Conservation (phyloP, 2,888 invertebrate genomes). For the Plebejus argus region DNA sequence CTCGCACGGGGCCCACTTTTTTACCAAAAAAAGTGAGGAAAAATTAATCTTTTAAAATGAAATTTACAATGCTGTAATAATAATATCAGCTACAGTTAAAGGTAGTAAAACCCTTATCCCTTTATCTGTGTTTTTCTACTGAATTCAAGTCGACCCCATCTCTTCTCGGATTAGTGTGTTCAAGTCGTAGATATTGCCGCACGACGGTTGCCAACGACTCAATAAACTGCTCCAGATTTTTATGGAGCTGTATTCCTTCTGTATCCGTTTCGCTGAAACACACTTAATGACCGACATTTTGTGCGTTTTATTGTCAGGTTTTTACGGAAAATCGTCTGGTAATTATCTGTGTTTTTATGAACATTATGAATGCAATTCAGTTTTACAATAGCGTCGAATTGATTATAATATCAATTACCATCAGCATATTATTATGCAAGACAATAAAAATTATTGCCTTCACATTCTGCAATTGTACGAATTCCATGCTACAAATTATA, state of each 20-base stretch:
- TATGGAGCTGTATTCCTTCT: slow-evolving; percentile 77
- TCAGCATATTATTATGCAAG: not conserved
- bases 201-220: slow-evolving; percentile 73
- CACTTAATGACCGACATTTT: slow-evolving; percentile 79
- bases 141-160: not conserved
- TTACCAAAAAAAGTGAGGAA: too few relatives aligned
- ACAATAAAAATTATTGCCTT: slow-evolving; percentile 48
- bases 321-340: slow-evolving; percentile 79
- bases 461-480: not conserved
- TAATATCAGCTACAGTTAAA: too few relatives aligned
- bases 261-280: slow-evolving; percentile 54
- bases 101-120: too few relatives aligned
- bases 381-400: not conserved
- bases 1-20: too few relatives aligned
- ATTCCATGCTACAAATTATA: slow-evolving; percentile 43
- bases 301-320: slow-evolving; percentile 79
- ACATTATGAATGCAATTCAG: not conserved
- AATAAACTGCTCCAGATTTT: slow-evolving; percentile 76
- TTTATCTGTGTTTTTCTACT: not conserved
- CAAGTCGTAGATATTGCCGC: slow-evolving; percentile 65
- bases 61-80: too few relatives aligned
- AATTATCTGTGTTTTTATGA: slow-evolving; percentile 59
- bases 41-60: too few relatives aligned
- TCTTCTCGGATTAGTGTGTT: slow-evolving; percentile 60
- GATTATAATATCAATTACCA: not conserved